Conservation (phyloP, 2,797 vertebrate genomes). For the Cottoperca gobio region DNA sequence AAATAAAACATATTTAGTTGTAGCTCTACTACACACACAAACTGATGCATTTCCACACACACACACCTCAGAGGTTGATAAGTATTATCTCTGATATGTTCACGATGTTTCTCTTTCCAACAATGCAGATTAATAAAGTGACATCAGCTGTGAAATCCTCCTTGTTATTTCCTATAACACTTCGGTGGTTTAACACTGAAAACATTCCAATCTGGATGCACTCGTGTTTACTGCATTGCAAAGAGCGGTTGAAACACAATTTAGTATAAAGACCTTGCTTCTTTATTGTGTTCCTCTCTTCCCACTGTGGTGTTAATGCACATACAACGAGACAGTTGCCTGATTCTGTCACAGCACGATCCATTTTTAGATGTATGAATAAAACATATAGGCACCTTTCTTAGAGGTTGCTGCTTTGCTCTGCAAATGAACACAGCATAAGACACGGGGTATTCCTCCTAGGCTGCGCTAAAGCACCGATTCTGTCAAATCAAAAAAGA, state of each 20-base stretch:
- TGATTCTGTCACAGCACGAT: slow-evolving; percentile 79
- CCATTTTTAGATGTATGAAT: slow-evolving; percentile 83
- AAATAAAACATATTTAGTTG: not conserved
- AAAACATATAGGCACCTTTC: slow-evolving; percentile 81
- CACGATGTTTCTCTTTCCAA: slow-evolving; percentile 1
- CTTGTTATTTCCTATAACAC: slow-evolving; percentile 52
- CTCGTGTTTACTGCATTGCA: slow-evolving; percentile 31
- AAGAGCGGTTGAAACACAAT: slow-evolving; percentile 43
- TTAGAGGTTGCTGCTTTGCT: slow-evolving; percentile 56
- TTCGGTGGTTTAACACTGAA: slow-evolving; percentile 39
- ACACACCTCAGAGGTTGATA: not conserved
- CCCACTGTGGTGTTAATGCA: slow-evolving; percentile 54
- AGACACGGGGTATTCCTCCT: slow-evolving; percentile 46
- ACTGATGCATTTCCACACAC: not conserved
- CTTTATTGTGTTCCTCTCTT: not conserved
- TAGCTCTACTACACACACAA: not conserved
- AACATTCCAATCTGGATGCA: slow-evolving; percentile 20
- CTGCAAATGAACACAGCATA: slow-evolving; percentile 63
- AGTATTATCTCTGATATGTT: slow-evolving; percentile 6
- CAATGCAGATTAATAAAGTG: slow-evolving; percentile 5
- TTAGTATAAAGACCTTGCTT: slow-evolving; percentile 43
- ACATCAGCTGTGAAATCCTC: slow-evolving; percentile 33
- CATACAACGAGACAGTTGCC: slow-evolving; percentile 67
- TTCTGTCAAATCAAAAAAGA: slow-evolving; percentile 59
- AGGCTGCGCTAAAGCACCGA: slow-evolving; percentile 45